These are phyloP conservation scores for Eulemur mongoz DNA, from an alignment of 2,797 vertebrate species.

Conservation along the genomic window DNA sequence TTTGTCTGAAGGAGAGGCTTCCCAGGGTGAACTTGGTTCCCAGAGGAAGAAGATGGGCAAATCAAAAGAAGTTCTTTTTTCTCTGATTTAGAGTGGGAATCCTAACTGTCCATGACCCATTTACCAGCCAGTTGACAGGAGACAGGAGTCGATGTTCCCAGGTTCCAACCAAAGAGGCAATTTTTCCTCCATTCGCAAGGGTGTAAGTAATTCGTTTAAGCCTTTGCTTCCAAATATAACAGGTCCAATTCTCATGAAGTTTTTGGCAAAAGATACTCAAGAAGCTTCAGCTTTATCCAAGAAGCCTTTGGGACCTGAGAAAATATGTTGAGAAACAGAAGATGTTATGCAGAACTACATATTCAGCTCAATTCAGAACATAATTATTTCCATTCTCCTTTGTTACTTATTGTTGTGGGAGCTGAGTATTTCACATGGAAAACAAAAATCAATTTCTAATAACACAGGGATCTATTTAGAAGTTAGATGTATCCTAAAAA, in stretches of 20 bases:
- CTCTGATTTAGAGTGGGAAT: not conserved
- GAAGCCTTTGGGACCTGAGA: not conserved
- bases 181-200: not conserved
- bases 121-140: not conserved
- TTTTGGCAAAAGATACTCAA: slow-evolving; percentile 44
- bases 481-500: not conserved
- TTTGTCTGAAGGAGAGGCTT: not conserved
- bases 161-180: not conserved
- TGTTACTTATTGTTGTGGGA: not conserved
- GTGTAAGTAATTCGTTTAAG: not conserved
- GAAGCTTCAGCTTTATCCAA: slow-evolving; percentile 44
- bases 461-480: not conserved
- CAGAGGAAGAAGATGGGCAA: not conserved
- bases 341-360: slow-evolving; percentile 28
- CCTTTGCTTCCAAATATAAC: not conserved
- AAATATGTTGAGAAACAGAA: slow-evolving; percentile 53
- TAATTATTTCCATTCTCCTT: slow-evolving; percentile 55
- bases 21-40: not conserved
- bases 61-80: not conserved
- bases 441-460: not conserved
- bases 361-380: slow-evolving; percentile 32
- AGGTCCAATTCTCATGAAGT: not conserved
- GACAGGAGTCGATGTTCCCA: not conserved
- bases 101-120: not conserved
- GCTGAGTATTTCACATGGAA: not conserved